Conservation (phyloP, 2,113 vertebrate species). For the Thermophis baileyi region DNA sequence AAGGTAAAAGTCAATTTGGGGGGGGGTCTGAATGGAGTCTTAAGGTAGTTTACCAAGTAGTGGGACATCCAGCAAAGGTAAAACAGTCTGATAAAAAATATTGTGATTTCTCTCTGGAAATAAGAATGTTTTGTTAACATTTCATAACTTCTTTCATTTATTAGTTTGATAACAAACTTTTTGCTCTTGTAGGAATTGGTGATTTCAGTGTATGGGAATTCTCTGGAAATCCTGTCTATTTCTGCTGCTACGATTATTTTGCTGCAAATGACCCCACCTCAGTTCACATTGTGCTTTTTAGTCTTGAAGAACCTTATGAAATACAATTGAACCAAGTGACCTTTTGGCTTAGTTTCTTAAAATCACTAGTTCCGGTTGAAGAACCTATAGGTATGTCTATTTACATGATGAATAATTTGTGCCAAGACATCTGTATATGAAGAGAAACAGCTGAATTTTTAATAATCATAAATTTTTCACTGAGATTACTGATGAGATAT, state of each 20-base stretch:
- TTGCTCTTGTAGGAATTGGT: slow-evolving; percentile 79
- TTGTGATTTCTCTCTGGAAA: not conserved
- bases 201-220: slow-evolving; percentile 98
- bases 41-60: not conserved
- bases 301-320: slow-evolving; percentile 94
- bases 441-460: not conserved
- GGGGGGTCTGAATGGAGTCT: not conserved
- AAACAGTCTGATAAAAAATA: not conserved
- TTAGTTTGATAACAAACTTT: not conserved
- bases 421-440: not conserved
- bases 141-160: not conserved
- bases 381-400: slow-evolving; percentile 81
- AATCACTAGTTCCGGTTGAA: slow-evolving; percentile 85
- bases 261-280: slow-evolving; percentile 88
- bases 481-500: not conserved
- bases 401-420: not conserved
- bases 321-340: slow-evolving; percentile 93
- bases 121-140: not conserved
- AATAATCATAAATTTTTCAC: not conserved
- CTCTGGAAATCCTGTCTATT: slow-evolving; percentile 94
- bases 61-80: not conserved
- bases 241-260: slow-evolving; percentile 95
- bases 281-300: slow-evolving; percentile 90
- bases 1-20: not conserved
- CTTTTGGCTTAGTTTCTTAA: slow-evolving; percentile 96